Evolutionary conservation across 2,888 invertebrate species (phyloP).

Genomic region (Drosophila buzzatii): DNA sequence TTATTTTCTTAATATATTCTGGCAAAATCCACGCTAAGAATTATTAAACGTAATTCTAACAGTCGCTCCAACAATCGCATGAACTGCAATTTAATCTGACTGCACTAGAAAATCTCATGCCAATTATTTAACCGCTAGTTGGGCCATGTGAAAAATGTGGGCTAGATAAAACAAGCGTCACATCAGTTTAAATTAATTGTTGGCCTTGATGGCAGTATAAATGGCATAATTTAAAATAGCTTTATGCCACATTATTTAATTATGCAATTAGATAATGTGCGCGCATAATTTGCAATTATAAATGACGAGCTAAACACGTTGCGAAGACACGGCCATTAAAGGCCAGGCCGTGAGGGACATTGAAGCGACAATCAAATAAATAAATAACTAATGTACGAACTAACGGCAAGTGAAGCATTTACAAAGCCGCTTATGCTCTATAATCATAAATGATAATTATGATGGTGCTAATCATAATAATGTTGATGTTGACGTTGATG

Average conservation of each 20-base stretch:
- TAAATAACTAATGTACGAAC: constrained; percentile 70
- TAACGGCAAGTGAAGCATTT: constrained; percentile 55
- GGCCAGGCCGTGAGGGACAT: constrained; percentile 40
- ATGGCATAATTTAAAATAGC: constrained; percentile 4
- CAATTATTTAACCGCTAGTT: neutral
- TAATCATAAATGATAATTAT: constrained; percentile 35
- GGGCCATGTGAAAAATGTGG: neutral
- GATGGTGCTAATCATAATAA: constrained; percentile 20
- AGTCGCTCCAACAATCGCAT: too few relatives aligned
- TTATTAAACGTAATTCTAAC: neutral
- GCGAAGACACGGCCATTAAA: constrained; percentile 16
- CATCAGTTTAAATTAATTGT: neutral
- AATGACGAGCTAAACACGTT: constrained; percentile 15
- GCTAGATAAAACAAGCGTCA: neutral
- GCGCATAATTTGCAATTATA: constrained; percentile 52
- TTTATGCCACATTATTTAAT: constrained; percentile 41
- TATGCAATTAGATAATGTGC: constrained; percentile 60
- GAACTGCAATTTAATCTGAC: neutral
- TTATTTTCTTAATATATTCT: neutral
- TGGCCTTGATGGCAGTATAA: neutral
- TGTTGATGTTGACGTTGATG: constrained; percentile 12
- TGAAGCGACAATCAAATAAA: constrained; percentile 56
- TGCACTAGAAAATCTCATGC: neutral
- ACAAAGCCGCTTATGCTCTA: constrained; percentile 66
- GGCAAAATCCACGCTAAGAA: neutral